Evolutionary conservation across 2,888 invertebrate genomes (phyloP).

Genomic region (Proisotoma minuta): DNA sequence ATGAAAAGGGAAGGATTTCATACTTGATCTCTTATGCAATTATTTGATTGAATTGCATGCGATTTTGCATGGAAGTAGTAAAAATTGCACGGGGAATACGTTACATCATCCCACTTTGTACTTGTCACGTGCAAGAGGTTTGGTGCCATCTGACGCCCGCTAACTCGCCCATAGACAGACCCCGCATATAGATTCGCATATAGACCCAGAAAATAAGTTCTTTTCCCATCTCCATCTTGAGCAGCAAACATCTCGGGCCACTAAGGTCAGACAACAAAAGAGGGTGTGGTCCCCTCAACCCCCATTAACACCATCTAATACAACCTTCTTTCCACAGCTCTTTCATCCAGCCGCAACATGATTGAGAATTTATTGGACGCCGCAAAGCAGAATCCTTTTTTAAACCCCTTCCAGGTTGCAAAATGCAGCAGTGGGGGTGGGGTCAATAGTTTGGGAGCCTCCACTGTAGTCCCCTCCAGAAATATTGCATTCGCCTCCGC

Average conservation of each 20-base stretch:
- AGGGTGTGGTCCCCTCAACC: no score
- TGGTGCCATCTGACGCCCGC: no score
- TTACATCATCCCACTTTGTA: no score
- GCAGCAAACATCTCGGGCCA: constrained; percentile 25
- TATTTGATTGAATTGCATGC: no score
- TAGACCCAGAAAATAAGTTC: no score
- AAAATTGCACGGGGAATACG: no score
- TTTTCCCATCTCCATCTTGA: constrained; percentile 44
- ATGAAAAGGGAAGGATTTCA: no score
- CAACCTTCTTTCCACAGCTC: neutral
- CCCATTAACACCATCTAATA: neutral
- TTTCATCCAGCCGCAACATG: constrained; percentile 56
- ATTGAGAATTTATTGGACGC: constrained; percentile 61
- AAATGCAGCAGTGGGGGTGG: constrained; percentile 52
- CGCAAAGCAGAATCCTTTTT: constrained; percentile 63
- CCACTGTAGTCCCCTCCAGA: constrained; percentile 50
- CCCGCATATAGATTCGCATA: no score
- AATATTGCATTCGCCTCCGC: constrained; percentile 52
- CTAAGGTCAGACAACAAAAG: neutral
- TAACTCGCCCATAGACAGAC: no score
- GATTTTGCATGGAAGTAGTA: no score
- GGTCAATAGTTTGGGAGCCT: constrained; percentile 52
- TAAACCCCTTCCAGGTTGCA: constrained; percentile 59
- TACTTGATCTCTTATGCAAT: no score
- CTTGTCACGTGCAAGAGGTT: no score